phyloP scores from a whole-genome alignment of 2,797 vertebrate species.

The Arctocebus calabarensis region DNA sequence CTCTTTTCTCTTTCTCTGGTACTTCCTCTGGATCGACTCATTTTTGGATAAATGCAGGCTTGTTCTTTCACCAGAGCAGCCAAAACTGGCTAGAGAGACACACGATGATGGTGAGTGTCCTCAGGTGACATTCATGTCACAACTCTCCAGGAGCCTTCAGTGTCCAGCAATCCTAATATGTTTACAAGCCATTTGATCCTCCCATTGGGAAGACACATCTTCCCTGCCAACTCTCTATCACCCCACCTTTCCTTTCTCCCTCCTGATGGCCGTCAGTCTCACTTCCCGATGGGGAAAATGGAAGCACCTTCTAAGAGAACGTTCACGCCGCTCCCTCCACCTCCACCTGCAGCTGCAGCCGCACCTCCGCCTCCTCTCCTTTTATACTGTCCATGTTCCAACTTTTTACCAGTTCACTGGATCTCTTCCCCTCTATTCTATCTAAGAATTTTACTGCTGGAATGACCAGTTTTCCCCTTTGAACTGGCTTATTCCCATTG shows the following conservation, averaged over 20 bases:
- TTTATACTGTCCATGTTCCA: neutral
- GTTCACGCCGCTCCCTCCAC: neutral
- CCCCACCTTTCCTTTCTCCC: neutral
- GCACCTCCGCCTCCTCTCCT: neutral
- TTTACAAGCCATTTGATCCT: neutral
- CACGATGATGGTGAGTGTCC: neutral
- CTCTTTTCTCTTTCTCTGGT: neutral
- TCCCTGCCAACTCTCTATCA: neutral
- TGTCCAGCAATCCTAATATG: neutral
- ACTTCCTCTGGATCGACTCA: neutral
- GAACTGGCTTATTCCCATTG: neutral
- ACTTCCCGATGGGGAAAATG: neutral
- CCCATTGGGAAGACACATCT: neutral
- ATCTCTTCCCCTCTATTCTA: neutral
- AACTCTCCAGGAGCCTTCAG: neutral
- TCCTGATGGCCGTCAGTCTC: neutral
- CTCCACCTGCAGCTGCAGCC: neutral
- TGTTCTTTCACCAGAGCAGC: neutral
- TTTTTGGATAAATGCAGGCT: neutral
- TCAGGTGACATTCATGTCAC: neutral
- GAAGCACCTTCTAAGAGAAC: neutral
- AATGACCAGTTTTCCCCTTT: neutral
- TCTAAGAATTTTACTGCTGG: neutral
- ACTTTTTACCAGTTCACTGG: neutral
- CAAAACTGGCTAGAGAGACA: neutral